Evolutionary conservation across 1,140 invertebrate genomes (phyloP).

Genomic region (Stegodyphus mimosarum): DNA sequence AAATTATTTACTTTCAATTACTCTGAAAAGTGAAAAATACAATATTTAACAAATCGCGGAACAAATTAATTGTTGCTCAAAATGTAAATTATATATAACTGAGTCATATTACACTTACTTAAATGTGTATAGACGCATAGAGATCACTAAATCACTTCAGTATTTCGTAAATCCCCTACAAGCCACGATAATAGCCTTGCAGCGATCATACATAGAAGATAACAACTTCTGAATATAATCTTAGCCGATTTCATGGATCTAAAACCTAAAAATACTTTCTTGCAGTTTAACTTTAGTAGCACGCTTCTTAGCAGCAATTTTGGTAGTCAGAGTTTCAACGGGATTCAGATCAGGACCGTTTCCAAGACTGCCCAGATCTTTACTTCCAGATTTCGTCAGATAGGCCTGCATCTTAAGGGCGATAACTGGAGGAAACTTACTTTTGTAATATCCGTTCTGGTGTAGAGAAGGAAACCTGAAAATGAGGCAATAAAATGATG

Average conservation of each 20-base stretch:
- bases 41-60: too few relatives aligned
- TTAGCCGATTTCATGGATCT: background rate
- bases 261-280: background rate
- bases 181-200: too few relatives aligned
- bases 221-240: background rate
- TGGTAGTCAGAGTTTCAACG: slow-evolving; percentile 26
- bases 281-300: background rate
- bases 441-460: background rate
- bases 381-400: background rate
- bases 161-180: too few relatives aligned
- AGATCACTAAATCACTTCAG: too few relatives aligned
- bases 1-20: too few relatives aligned
- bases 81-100: too few relatives aligned
- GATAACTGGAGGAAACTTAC: background rate
- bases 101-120: too few relatives aligned
- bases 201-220: background rate
- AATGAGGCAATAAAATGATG: slow-evolving; percentile 7
- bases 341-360: slow-evolving; percentile 17
- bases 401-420: background rate
- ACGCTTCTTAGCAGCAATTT: slow-evolving; percentile 2
- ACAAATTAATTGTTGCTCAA: too few relatives aligned
- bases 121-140: too few relatives aligned
- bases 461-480: slow-evolving; percentile 4
- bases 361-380: background rate
- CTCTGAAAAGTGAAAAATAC: too few relatives aligned